A percentile compares a stretch with the other conserved stretches of the same genome.
phyloP scores from a whole-genome alignment of 37 sponge, comb jelly and placozoan genomes.

The Crambe crambe region DNA sequence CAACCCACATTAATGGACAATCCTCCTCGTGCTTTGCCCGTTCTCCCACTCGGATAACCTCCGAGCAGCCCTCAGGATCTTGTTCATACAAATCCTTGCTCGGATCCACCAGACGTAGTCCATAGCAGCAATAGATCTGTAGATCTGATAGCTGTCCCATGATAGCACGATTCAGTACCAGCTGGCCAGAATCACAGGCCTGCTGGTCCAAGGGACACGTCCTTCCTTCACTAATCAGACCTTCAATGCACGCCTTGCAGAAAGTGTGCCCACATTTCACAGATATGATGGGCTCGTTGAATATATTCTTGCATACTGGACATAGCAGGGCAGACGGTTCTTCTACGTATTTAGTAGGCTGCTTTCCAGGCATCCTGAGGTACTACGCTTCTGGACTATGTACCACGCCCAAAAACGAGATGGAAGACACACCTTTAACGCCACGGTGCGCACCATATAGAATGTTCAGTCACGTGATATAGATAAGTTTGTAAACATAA shows the following conservation, averaged over 20 bases:
- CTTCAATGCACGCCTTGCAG: slow-evolving; percentile 72
- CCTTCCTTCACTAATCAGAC: slow-evolving; percentile 3
- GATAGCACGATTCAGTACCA: slow-evolving; percentile 84
- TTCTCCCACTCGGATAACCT: slow-evolving; percentile 60
- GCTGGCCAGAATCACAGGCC: slow-evolving; percentile 53
- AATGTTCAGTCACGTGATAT: neutral
- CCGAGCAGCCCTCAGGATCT: slow-evolving; percentile 71
- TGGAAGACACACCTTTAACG: too few species aligned
- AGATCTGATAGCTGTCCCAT: slow-evolving; percentile 81
- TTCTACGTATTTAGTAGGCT: slow-evolving; percentile 67
- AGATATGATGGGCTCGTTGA: slow-evolving; percentile 87
- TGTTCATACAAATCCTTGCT: slow-evolving; percentile 19
- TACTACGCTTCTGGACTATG: neutral
- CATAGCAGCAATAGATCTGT: slow-evolving; percentile 80
- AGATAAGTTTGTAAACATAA: neutral
- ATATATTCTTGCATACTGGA: slow-evolving; percentile 72
- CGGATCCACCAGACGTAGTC: slow-evolving; percentile 17
- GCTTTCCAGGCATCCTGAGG: slow-evolving; percentile 17
- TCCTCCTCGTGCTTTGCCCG: slow-evolving; percentile 70
- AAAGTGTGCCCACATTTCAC: slow-evolving; percentile 95
- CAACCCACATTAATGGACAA: slow-evolving; percentile 58
- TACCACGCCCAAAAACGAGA: neutral
- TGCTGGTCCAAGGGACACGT: slow-evolving; percentile 74
- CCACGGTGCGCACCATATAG: too few species aligned
- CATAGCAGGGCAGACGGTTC: slow-evolving; percentile 67